Base-by-base conservation (phyloP, 2,113 vertebrate genomes). In the Colistium nudipinnis region DNA sequence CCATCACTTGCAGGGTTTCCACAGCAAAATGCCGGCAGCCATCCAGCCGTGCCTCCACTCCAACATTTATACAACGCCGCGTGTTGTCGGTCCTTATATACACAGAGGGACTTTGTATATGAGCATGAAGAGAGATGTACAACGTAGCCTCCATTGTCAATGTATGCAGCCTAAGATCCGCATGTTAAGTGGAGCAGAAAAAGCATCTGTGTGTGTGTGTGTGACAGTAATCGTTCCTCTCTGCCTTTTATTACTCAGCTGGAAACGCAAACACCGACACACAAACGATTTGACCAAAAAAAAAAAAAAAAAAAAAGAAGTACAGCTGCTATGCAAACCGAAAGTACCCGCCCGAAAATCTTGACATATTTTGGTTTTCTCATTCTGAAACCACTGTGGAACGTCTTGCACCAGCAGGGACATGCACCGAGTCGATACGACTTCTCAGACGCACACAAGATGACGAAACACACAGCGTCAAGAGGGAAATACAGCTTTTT, bases 1-100 rank as follows among this genome's bases (percentile, higher is more conserved):
- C 74, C 76, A 74, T 81, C 77, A 67, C 70, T 76, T 19, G 70
- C 82, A 78, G 67, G 43, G 63, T 76, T 82, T 80, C 66, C 67
- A 76, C 71, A 59, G 69, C 33, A 19, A 81, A 78, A 81, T 64
- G 57, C 67, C 82, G 80, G 75, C 80, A 70, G 67, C 57, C 64
- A 78, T 49, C 82, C 80, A 80, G 62, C 68, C 59, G 39, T 67
- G 76, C 60, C 63, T 52, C 53, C 53, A 20, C 78, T 79, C 64
- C 73, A 80, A 68, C 81, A 78, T 85, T 60, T 57, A 69, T 67
- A 66, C 16, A 12, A 49, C 70, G 16, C 62, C 56, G 67, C 28
- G 22, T 72, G 62, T 62, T 61, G 36, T 28, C 31, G 11, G 27
- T 51, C 19, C 36, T 25, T 24, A 76, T 20, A 3, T 39, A 30